Percentiles rank a stretch among this genome's conserved stretches.
Conservation (phyloP, 1,140 invertebrate species). For the Drosophila trapezifrons region DNA sequence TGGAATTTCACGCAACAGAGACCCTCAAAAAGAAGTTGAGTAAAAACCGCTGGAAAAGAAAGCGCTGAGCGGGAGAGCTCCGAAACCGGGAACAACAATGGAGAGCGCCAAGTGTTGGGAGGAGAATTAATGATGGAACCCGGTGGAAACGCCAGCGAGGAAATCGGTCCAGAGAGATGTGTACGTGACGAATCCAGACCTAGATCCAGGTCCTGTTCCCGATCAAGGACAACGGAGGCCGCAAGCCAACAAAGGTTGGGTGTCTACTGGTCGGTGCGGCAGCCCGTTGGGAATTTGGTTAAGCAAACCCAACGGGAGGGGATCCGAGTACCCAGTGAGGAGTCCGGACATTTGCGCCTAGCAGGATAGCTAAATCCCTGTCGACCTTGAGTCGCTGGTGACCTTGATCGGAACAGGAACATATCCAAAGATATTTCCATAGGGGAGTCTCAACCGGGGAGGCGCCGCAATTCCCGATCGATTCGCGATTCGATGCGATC, state of each 20-base stretch:
- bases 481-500: conserved; percentile 16
- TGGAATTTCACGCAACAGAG: conserved; percentile 80
- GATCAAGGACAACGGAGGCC: conserved; percentile 77
- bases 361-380: conserved; percentile 46
- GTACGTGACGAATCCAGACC: conserved; percentile 55
- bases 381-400: conserved; percentile 23
- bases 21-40: conserved; percentile 38
- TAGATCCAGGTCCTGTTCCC: not conserved
- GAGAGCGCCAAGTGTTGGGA: conserved; percentile 60
- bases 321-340: conserved; percentile 41
- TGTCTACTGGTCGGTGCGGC: conserved; percentile 72
- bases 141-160: conserved; percentile 69
- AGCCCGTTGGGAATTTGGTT: conserved; percentile 64
- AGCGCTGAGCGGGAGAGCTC: conserved; percentile 33
- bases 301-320: conserved; percentile 73
- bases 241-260: conserved; percentile 63
- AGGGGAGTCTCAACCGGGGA: not conserved
- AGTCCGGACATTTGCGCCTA: conserved; percentile 50
- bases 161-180: conserved; percentile 48
- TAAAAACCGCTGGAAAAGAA: conserved; percentile 53
- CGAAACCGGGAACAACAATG: conserved; percentile 36
- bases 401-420: conserved; percentile 14
- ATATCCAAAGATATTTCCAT: not conserved
- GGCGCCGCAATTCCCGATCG: conserved; percentile 20
- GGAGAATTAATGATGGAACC: conserved; percentile 68